phyloP scores from a whole-genome alignment of 2,888 invertebrate genomes.

The Eubasilissa splendida region DNA sequence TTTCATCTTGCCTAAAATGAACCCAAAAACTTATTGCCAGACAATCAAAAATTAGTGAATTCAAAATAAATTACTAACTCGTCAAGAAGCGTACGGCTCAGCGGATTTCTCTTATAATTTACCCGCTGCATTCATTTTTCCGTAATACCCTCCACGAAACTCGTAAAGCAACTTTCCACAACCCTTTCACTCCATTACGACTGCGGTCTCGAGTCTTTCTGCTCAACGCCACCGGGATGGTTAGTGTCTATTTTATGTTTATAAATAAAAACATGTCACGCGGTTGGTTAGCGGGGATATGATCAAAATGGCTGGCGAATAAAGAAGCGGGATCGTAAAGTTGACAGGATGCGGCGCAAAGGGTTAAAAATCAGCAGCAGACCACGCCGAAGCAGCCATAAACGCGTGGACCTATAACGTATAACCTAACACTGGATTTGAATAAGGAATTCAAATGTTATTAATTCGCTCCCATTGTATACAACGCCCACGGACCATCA shows the following conservation, averaged over 20 bases:
- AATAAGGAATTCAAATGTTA: not conserved
- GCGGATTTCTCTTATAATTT: conserved; percentile 3
- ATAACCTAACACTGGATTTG: conserved; percentile 19
- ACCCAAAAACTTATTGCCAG: too few relatives aligned
- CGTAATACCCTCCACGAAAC: conserved; percentile 4
- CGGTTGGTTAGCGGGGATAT: not conserved
- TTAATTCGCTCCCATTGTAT: too few relatives aligned
- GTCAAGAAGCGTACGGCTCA: not conserved
- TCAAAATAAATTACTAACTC: too few relatives aligned
- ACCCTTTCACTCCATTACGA: not conserved
- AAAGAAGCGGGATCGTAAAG: conserved; percentile 37
- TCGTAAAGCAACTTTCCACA: conserved; percentile 27
- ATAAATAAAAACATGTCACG: conserved; percentile 1
- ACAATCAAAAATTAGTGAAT: too few relatives aligned
- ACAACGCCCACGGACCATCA: too few relatives aligned
- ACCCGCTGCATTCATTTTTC: conserved; percentile 23
- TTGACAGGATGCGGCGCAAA: conserved; percentile 16
- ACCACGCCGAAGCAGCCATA: conserved; percentile 16
- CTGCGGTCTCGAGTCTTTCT: not conserved
- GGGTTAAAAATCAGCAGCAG: not conserved
- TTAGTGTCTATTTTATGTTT: not conserved
- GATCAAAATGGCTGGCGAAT: conserved; percentile 39
- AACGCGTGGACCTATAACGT: conserved; percentile 9
- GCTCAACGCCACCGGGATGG: not conserved
- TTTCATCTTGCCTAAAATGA: too few relatives aligned